Evolutionary conservation across 1,140 invertebrate genomes (phyloP), one percentile per base, ranked within the genome.

Genomic region (Anastrepha obliqua): DNA sequence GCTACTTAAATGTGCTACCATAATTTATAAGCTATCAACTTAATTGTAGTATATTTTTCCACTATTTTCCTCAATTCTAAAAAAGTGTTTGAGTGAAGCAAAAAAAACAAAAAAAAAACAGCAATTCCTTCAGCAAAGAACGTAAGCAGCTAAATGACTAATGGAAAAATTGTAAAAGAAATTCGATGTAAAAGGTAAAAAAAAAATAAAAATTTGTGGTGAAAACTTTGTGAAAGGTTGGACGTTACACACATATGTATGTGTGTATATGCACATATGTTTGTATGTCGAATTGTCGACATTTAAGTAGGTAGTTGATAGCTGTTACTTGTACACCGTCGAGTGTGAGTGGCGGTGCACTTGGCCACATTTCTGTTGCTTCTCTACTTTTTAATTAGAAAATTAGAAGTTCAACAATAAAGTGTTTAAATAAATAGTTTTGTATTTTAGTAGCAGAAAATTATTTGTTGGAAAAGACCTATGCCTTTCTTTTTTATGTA

Each of bases 71-170:
- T 11, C 42, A 67, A 67, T 39, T 39, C 29, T 20, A 74, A 44
- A 9, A 47, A 44, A n/a, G 3, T 74, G 15, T 17, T 29, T 29
- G 39, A 44, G 44, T 44, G 42, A 5, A n/a, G 42, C 29, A 6
- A n/a, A 62, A 62, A 62, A 62, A 17, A n/a, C 1, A 13, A 58
- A 58, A 58, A 58, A 8, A 58, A 29, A 17, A n/a, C 4, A 55
- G 51, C 11, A 55, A 55, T 55, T 55, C 11, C 51, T 55, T 55
- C 11, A 62, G 60, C 11, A 62, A 62, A 62, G 60, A 13, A 13
- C 7, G 17, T 17, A 62, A 62, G 17, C 67, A 74, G 67, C 42
- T 44, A 74, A 47, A 74, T 74, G 67, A 74, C 67, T 74, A 74
- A 74, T 74, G 39, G 42, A 74, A 74, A 67, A 44, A 17, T 44